phyloP scores from a whole-genome alignment of 2,797 vertebrate genomes.

The Epinephelus malabaricus region DNA sequence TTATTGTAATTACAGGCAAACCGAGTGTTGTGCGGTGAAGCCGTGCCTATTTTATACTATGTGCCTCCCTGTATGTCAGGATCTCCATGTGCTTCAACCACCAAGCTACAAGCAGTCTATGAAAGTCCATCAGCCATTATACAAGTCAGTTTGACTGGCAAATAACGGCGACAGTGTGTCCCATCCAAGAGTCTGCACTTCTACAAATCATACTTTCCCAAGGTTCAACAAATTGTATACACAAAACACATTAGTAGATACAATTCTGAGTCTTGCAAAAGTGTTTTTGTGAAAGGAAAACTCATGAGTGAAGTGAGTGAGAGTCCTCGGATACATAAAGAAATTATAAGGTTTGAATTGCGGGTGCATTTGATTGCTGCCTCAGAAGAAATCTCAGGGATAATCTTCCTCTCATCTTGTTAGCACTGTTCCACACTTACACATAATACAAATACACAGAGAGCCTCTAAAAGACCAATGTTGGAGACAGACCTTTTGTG shows the following conservation, averaged over 20 bases:
- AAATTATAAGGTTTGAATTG: slow-evolving; percentile 42
- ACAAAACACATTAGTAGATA: background rate
- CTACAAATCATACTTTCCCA: slow-evolving; percentile 9
- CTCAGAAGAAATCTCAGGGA: slow-evolving; percentile 44
- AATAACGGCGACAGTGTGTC: slow-evolving; percentile 54
- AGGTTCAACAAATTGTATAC: slow-evolving; percentile 19
- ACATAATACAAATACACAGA: slow-evolving; percentile 28
- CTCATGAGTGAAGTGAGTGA: too few relatives aligned
- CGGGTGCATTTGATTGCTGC: slow-evolving; percentile 55
- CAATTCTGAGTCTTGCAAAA: background rate
- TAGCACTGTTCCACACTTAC: slow-evolving; percentile 18
- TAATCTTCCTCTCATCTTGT: slow-evolving; percentile 60
- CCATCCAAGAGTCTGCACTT: slow-evolving; percentile 33
- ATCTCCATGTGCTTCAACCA: slow-evolving; percentile 67
- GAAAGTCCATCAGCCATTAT: slow-evolving; percentile 75
- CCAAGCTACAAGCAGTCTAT: slow-evolving; percentile 63
- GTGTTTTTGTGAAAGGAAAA: background rate
- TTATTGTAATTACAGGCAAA: slow-evolving; percentile 41
- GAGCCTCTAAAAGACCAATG: slow-evolving; percentile 33
- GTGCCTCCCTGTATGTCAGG: slow-evolving; percentile 39
- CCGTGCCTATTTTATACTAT: slow-evolving; percentile 36
- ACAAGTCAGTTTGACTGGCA: slow-evolving; percentile 64
- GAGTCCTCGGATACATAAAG: background rate
- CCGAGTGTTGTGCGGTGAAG: slow-evolving; percentile 26
- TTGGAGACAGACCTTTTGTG: slow-evolving; percentile 42